phyloP scores from a whole-genome alignment of 2,797 vertebrate genomes.

The Lepidocolaptes lacrymiger region DNA sequence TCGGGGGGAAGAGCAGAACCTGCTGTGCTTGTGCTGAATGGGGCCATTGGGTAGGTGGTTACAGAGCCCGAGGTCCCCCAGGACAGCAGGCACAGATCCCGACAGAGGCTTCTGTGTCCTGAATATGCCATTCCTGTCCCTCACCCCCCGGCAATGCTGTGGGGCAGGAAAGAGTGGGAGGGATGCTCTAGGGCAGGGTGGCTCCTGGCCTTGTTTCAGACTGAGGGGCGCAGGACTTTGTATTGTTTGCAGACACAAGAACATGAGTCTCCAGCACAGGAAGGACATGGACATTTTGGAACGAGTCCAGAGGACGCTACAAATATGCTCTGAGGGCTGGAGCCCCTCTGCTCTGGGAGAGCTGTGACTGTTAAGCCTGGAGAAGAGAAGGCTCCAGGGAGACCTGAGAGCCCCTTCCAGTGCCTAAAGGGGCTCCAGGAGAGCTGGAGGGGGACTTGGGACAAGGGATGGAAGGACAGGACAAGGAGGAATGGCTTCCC shows the following conservation, averaged over 20 bases:
- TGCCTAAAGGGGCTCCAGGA: not conserved
- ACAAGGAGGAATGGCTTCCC: not conserved
- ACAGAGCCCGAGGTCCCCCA: not conserved
- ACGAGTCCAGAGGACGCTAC: not conserved
- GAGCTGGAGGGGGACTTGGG: not conserved
- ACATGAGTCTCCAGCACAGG: not conserved
- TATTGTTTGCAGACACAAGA: not conserved
- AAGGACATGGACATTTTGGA: not conserved
- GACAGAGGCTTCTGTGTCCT: not conserved
- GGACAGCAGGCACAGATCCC: not conserved
- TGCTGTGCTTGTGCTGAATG: not conserved
- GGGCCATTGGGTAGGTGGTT: not conserved
- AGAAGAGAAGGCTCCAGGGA: not conserved
- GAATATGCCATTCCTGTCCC: not conserved
- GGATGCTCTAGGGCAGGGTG: not conserved
- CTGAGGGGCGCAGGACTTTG: not conserved
- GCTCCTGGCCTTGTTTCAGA: not conserved
- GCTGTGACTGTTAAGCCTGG: not conserved
- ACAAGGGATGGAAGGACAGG: not conserved
- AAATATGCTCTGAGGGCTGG: rapidly evolving
- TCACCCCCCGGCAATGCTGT: not conserved
- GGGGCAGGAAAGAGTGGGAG: not conserved
- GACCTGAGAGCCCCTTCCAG: not conserved
- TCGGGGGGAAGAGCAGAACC: rapidly evolving
- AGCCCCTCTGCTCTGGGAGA: not conserved